A percentile compares a stretch with the other conserved stretches of the same genome.
Evolutionary conservation across 2,888 invertebrate genomes (phyloP).

Genomic region (Xestia sexstrigata): DNA sequence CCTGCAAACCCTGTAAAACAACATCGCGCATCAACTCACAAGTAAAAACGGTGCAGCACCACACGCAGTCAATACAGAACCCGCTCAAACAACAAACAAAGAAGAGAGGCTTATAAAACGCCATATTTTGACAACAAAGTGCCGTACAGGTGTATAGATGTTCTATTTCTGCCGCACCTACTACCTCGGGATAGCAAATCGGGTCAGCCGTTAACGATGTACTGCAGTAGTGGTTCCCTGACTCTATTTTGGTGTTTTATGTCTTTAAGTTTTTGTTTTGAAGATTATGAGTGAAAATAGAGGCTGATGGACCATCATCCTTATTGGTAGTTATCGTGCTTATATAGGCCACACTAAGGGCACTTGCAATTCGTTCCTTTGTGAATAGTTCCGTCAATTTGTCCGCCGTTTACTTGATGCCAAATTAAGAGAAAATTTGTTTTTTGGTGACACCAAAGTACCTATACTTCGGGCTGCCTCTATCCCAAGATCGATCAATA

Average conservation of each 20-base stretch:
- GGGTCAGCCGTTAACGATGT: conserved; percentile 65
- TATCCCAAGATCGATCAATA: neutral
- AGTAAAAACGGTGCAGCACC: conserved; percentile 7
- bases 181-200: conserved; percentile 60
- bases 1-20: neutral
- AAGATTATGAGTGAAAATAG: conserved; percentile 23
- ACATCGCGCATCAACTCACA: neutral
- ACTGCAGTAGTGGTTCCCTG: conserved; percentile 54
- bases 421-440: too few relatives aligned
- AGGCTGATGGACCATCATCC: neutral
- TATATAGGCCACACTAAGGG: neutral
- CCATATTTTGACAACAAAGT: conserved; percentile 61
- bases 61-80: conserved; percentile 21
- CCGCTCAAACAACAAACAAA: conserved; percentile 34
- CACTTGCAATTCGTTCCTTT: neutral
- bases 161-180: conserved; percentile 62
- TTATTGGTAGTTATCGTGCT: neutral
- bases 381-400: neutral
- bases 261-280: conserved; percentile 55
- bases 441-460: too few relatives aligned
- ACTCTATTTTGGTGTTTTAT: conserved; percentile 66
- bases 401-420: neutral
- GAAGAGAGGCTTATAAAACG: conserved; percentile 41
- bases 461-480: neutral
- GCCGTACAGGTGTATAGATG: conserved; percentile 58